Evolutionary conservation across 2,888 invertebrate species (phyloP).

Genomic region (Perithous albicinctus): DNA sequence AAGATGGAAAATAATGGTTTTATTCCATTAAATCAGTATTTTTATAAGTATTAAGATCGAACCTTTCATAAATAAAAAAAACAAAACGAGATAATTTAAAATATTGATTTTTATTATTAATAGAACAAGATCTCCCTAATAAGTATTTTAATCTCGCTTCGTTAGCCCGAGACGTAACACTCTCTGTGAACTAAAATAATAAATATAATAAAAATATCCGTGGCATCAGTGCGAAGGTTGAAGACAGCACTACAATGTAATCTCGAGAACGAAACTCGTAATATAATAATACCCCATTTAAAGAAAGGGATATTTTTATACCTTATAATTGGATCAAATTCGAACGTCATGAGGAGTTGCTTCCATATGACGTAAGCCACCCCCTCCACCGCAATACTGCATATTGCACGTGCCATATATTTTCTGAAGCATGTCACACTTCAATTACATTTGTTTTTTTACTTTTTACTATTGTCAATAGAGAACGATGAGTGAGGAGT

Average conservation of each 20-base stretch:
- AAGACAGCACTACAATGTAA: not conserved
- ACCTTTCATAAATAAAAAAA: too few relatives aligned
- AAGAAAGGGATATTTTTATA: constrained; percentile 30
- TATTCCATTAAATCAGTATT: too few relatives aligned
- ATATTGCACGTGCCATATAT: not conserved
- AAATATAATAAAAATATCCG: not conserved
- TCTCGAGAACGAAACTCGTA: not conserved
- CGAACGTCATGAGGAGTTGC: constrained; percentile 10
- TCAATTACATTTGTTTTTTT: not conserved
- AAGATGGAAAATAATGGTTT: too few relatives aligned
- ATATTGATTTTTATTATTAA: too few relatives aligned
- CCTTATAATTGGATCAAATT: constrained; percentile 48
- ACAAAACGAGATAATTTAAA: too few relatives aligned
- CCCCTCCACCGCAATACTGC: not conserved
- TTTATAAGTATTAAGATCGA: too few relatives aligned
- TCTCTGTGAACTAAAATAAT: not conserved
- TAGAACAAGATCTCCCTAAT: too few relatives aligned
- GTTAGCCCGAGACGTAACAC: too few relatives aligned
- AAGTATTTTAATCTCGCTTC: too few relatives aligned
- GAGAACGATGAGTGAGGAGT: not conserved
- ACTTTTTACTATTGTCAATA: not conserved
- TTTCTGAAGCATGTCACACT: not conserved
- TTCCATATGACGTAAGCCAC: not conserved
- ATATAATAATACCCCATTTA: not conserved
- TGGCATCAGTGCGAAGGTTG: not conserved